phyloP scores from a whole-genome alignment of 1,140 invertebrate species.

The Ceratoteleas bidentatus region DNA sequence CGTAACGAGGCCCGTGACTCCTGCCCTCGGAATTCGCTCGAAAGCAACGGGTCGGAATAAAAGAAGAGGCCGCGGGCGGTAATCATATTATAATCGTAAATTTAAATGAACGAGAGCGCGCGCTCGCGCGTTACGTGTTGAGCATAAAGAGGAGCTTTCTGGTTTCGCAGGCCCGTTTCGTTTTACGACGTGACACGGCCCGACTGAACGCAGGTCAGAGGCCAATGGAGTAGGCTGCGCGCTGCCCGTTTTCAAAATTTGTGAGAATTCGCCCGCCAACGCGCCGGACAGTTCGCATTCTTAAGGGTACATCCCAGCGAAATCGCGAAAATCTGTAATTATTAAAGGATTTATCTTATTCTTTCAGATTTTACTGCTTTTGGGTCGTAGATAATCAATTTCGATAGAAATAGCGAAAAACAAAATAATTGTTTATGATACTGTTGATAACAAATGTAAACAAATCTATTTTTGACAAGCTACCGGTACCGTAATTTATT shows the following conservation, averaged over 20 bases:
- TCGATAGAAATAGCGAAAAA: no score
- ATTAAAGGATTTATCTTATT: no score
- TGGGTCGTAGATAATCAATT: no score
- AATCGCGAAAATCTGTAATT: no score
- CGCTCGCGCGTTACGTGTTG: slow-evolving; percentile 66
- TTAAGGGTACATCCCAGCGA: no score
- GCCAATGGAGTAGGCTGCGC: slow-evolving; percentile 55
- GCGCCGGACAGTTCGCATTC: no score
- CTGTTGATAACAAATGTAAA: no score
- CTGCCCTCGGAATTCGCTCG: slow-evolving; percentile 30
- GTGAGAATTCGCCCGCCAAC: slow-evolving; percentile 47
- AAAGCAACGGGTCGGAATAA: slow-evolving; percentile 41
- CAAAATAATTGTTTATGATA: no score
- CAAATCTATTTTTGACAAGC: no score
- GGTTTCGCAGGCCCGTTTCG: slow-evolving; percentile 64
- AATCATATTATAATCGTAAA: slow-evolving; percentile 69
- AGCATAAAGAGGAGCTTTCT: slow-evolving; percentile 64
- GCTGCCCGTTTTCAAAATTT: slow-evolving; percentile 21
- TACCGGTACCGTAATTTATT: no score
- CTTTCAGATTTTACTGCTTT: no score
- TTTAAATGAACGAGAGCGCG: slow-evolving; percentile 68
- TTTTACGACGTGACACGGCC: slow-evolving; percentile 68
- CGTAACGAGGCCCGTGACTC: slow-evolving; percentile 62
- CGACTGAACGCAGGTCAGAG: slow-evolving; percentile 52
- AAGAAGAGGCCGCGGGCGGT: slow-evolving; percentile 45